Base-by-base conservation (phyloP, 2,797 vertebrate genomes). In the Phoeniculus purpureus region DNA sequence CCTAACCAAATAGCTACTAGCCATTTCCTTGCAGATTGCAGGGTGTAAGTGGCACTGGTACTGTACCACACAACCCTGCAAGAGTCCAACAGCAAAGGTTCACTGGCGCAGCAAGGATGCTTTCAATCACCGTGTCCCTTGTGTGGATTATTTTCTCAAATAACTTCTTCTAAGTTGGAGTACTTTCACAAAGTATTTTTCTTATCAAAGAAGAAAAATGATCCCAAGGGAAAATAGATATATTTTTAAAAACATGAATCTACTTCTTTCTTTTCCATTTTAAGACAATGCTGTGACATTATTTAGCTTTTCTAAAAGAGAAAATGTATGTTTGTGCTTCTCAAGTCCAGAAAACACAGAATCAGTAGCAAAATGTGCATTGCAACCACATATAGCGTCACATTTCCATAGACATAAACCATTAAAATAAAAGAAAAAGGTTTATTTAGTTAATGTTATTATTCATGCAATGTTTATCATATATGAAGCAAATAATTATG, bases 401-500 rank as follows among this genome's bases (percentile, higher is more conserved):
- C 66, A 62, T 32, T 22, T 84, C 51, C 61, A 66, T 81, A 73
- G 26, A 45, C 19, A 75, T 22, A 18, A 75, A 34, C 74, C 89
- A 94, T 78, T 81, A 74, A 74, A 91, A 89, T 86, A 82, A 95
- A 94, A 94, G 43, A 51, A 87, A 90, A 94, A 70, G 15, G 1
- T 0, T 12, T 79, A 84, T 88, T 92, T 23, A 6, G 32, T 87
- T 93, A 85, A 94, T 82, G 76, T 81, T 96, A 37, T 82, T 89
- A 88, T 85, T 91, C 48, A 89, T 93, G 25, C 94, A 92, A 92
- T 93, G 27, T 85, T 94, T 92, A 56, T 90, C 74, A 93, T 94
- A 92, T 79, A 77, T 87, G 61, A 96, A 84, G 95, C 87, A 96
- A 96, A 95, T 95, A 97, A 94, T 94, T 94, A 96, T 71, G 82